Evolutionary conservation across 2,797 vertebrate species (phyloP).

Genomic region (Sus cebifrons): DNA sequence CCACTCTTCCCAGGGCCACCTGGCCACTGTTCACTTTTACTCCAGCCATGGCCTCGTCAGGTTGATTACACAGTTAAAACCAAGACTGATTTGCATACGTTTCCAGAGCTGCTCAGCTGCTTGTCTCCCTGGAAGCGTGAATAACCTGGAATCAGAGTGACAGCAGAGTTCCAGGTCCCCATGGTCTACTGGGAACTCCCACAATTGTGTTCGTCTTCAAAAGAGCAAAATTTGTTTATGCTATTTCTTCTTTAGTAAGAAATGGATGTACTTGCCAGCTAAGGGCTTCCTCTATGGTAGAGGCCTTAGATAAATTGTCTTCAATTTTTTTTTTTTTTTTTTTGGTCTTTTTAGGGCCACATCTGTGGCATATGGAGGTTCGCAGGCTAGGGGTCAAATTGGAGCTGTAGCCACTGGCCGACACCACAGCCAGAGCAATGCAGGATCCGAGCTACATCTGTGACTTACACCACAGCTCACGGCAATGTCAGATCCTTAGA

Average conservation of each 20-base stretch:
- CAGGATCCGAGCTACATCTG: no score
- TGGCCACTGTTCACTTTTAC: constrained; percentile 53
- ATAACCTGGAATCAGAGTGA: constrained; percentile 46
- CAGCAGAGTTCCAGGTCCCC: not conserved
- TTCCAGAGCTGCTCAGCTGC: constrained; percentile 42
- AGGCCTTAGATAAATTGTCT: not conserved
- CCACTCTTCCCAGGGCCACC: constrained; percentile 52
- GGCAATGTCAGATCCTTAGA: no score
- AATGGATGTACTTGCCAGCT: not conserved
- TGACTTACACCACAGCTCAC: no score
- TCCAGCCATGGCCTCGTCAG: constrained; percentile 44
- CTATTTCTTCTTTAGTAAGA: not conserved
- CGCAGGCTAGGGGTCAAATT: no score
- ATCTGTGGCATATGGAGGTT: no score
- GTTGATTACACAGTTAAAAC: constrained; percentile 78
- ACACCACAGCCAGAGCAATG: no score
- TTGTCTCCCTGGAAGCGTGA: constrained; percentile 50
- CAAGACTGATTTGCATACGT: constrained; percentile 49
- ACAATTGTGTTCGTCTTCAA: constrained; percentile 27
- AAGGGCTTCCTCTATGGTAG: not conserved
- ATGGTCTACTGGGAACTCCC: not conserved
- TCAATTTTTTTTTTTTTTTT: not conserved
- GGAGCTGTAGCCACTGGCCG: no score
- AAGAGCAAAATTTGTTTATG: not conserved
- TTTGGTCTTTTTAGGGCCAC: no score